Percentiles rank a stretch among this genome's conserved stretches.
These are phyloP conservation scores for Phoxinus dragarum DNA, from an alignment of 2,797 vertebrate species.

Conservation along the genomic window DNA sequence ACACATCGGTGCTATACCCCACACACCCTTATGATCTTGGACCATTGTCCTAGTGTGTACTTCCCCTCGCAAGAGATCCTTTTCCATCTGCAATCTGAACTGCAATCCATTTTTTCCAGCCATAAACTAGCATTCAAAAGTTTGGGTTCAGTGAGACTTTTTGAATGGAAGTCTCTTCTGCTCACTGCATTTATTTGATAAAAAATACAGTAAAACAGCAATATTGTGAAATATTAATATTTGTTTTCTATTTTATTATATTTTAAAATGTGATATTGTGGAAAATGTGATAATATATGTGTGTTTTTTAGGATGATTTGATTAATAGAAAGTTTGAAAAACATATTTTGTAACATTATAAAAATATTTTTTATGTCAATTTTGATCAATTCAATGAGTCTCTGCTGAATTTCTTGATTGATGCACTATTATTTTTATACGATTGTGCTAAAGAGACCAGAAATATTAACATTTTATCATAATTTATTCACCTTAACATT, in stretches of 20 bases:
- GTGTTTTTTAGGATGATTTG: neutral
- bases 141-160: neutral
- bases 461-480: neutral
- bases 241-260: neutral
- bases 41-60: neutral
- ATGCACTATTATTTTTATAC: neutral
- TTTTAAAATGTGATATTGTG: neutral
- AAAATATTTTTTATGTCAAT: no score
- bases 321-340: neutral
- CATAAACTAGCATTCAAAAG: neutral
- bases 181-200: neutral
- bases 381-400: neutral
- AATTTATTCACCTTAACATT: neutral
- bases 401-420: neutral
- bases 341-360: neutral
- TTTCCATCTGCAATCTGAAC: neutral
- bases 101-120: neutral
- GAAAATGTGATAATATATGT: neutral
- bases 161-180: neutral
- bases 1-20: conserved; percentile 19
- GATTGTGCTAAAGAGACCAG: neutral
- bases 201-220: neutral
- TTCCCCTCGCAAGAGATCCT: conserved; percentile 13
- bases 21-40: conserved; percentile 28
- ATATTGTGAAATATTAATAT: neutral